Evolutionary conservation across 2,113 vertebrate species (phyloP).

Genomic region (Myodes glareolus): DNA sequence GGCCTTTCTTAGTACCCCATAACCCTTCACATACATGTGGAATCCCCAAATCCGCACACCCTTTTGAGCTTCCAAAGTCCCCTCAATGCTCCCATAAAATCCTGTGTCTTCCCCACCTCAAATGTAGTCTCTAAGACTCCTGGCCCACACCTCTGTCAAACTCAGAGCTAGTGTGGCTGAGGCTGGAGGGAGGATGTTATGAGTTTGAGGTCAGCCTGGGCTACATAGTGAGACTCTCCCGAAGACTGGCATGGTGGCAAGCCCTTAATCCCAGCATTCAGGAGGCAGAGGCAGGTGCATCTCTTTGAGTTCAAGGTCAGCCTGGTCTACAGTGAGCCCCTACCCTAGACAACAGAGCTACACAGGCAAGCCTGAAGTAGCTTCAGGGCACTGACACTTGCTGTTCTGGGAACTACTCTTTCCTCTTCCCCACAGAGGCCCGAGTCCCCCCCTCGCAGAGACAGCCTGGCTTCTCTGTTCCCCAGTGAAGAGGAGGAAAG

Average conservation of each 20-base stretch:
- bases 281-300: not conserved
- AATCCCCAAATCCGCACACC: not conserved
- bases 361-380: not conserved
- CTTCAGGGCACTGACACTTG: not conserved
- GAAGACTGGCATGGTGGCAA: not conserved
- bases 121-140: no score
- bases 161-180: not conserved
- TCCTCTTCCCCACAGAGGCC: slow-evolving; percentile 80
- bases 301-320: not conserved
- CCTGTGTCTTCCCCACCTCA: not conserved
- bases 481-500: slow-evolving; percentile 89
- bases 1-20: no score
- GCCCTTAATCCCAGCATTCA: not conserved
- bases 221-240: not conserved
- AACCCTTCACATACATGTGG: no score
- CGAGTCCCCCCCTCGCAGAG: slow-evolving; percentile 79
- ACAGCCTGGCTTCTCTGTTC: slow-evolving; percentile 90
- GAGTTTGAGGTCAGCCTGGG: not conserved
- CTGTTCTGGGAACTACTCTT: not conserved
- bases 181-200: not conserved
- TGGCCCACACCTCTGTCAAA: not conserved
- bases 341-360: not conserved
- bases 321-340: not conserved
- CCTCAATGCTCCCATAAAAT: not conserved
- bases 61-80: not conserved